Evolutionary conservation across 2,888 invertebrate genomes (phyloP).

Genomic region (Drosophila sordidula): DNA sequence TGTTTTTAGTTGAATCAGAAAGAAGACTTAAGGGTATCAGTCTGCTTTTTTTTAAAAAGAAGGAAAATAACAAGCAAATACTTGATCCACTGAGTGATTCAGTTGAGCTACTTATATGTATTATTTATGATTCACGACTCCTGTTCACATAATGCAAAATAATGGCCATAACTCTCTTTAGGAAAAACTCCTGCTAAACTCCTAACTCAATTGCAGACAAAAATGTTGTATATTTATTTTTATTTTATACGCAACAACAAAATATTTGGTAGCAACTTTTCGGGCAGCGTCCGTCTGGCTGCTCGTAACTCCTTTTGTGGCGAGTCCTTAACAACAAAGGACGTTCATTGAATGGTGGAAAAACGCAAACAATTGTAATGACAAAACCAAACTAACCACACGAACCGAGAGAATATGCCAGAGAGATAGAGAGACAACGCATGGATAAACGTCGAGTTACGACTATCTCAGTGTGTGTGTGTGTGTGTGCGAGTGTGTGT

Average conservation of each 20-base stretch:
- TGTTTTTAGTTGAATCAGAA: too few species aligned
- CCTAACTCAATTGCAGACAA: constrained; percentile 41
- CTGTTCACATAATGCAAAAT: constrained; percentile 28
- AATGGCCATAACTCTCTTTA: constrained; percentile 20
- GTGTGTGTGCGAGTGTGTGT: constrained; percentile 5
- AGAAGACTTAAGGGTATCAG: background rate
- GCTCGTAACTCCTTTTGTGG: constrained; percentile 50
- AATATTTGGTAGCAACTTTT: constrained; percentile 50
- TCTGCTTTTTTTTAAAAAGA: background rate
- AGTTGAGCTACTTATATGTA: constrained; percentile 40
- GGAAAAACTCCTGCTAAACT: constrained; percentile 10
- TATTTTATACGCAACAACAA: constrained; percentile 16
- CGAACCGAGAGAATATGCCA: constrained; percentile 32
- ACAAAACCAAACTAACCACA: constrained; percentile 80
- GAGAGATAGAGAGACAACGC: constrained; percentile 33
- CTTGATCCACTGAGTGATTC: constrained; percentile 1
- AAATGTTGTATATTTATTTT: constrained; percentile 38
- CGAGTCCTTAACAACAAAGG: constrained; percentile 59
- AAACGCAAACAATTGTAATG: constrained; percentile 80
- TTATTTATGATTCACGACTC: constrained; percentile 17
- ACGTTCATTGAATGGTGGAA: constrained; percentile 72
- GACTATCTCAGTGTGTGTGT: constrained; percentile 3
- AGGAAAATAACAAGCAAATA: constrained; percentile 5
- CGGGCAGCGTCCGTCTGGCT: constrained; percentile 4
- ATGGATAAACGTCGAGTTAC: constrained; percentile 40